These are phyloP conservation scores for Drepana arcuata DNA, from an alignment of 1,140 invertebrate species.

Conservation along the genomic window DNA sequence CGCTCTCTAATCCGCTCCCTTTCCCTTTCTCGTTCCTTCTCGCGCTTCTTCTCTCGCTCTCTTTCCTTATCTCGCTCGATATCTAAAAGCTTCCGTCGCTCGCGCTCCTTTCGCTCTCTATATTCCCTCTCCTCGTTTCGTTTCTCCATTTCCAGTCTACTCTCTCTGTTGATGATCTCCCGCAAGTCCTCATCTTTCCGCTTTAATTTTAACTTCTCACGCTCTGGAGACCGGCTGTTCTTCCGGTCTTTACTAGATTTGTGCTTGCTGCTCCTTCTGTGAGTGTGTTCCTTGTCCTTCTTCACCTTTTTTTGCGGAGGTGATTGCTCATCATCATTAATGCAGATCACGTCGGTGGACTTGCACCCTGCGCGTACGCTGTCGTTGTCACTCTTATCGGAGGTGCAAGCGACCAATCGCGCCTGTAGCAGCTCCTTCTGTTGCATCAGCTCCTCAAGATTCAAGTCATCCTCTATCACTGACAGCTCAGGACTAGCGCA, in stretches of 20 bases:
- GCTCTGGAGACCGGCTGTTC: slow-evolving; percentile 28
- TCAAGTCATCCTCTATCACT: slow-evolving; percentile 88
- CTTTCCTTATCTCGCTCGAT: slow-evolving; percentile 37
- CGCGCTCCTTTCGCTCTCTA: slow-evolving; percentile 38
- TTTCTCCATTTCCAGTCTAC: slow-evolving; percentile 52
- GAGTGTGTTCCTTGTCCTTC: slow-evolving; percentile 20
- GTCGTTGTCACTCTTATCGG: slow-evolving; percentile 61
- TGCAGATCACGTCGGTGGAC: slow-evolving; percentile 25
- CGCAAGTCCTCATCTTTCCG: slow-evolving; percentile 52
- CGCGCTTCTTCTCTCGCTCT: slow-evolving; percentile 28
- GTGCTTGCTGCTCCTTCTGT: slow-evolving; percentile 24
- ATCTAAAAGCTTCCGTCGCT: slow-evolving; percentile 25
- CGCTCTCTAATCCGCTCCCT: slow-evolving; percentile 36
- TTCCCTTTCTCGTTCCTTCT: slow-evolving; percentile 30
- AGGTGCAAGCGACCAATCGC: slow-evolving; percentile 73
- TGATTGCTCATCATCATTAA: slow-evolving; percentile 32
- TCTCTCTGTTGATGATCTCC: slow-evolving; percentile 54
- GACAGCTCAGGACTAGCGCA: slow-evolving; percentile 83
- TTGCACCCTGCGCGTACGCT: slow-evolving; percentile 6
- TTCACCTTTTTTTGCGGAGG: slow-evolving; percentile 25
- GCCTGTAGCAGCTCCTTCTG: slow-evolving; percentile 84
- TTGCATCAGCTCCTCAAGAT: slow-evolving; percentile 90
- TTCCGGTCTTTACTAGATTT: slow-evolving; percentile 35
- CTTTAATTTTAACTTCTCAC: slow-evolving; percentile 32
- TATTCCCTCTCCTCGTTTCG: slow-evolving; percentile 40